phyloP scores from a whole-genome alignment of 2,113 vertebrate species.

The Mesoclemmys tuberculata region DNA sequence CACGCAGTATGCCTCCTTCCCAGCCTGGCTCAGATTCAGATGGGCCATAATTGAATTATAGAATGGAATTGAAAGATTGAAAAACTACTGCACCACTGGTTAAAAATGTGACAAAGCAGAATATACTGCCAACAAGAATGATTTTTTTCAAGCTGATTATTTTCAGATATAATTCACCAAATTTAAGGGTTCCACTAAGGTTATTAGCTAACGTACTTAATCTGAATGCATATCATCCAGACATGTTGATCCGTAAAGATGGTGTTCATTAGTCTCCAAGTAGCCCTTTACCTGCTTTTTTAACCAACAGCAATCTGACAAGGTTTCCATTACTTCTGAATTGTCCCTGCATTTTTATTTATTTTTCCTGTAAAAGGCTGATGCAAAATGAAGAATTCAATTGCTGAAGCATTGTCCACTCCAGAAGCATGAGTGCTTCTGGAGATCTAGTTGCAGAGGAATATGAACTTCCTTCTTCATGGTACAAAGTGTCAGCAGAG shows the following conservation, averaged over 20 bases:
- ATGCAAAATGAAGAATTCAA: not conserved
- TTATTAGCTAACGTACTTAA: not conserved
- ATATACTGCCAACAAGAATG: not conserved
- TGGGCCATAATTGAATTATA: not conserved
- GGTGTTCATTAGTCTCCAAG: not conserved
- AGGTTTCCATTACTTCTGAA: not conserved
- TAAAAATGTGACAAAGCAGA: slow-evolving; percentile 21
- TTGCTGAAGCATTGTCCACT: not conserved
- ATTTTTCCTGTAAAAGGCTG: not conserved
- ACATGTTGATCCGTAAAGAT: not conserved
- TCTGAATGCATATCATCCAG: not conserved
- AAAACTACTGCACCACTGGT: not conserved
- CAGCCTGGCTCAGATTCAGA: not conserved
- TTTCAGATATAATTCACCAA: not conserved
- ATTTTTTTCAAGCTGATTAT: not conserved
- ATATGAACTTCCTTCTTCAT: not conserved
- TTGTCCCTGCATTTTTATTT: not conserved
- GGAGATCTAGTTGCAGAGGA: not conserved
- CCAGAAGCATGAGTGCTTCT: too few relatives aligned
- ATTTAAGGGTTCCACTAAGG: not conserved
- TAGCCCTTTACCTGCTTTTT: not conserved
- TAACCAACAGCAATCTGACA: not conserved
- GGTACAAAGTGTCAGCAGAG: not conserved
- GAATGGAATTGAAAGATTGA: not conserved
- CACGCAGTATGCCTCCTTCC: not conserved